Evolutionary conservation across 2,797 vertebrate species (phyloP).

Genomic region (Rhinatrema bivittatum): DNA sequence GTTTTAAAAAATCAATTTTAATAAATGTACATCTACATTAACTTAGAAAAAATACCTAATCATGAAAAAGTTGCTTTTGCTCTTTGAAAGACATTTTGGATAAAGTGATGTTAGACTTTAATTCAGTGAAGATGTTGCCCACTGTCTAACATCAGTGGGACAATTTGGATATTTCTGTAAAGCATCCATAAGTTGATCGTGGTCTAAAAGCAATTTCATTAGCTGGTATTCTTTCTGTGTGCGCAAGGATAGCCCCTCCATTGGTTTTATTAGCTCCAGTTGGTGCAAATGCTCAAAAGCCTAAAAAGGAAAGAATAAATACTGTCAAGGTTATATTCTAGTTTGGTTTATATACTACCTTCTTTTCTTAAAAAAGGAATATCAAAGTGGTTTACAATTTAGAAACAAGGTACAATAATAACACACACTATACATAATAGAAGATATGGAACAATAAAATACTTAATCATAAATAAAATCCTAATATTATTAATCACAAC

Average conservation of each 20-base stretch:
- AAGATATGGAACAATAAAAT: too few relatives aligned
- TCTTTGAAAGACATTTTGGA: too few relatives aligned
- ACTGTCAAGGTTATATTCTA: background rate
- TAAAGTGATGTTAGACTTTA: too few relatives aligned
- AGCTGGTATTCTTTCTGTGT: conserved; percentile 81
- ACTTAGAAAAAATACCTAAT: too few relatives aligned
- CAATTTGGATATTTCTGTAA: conserved; percentile 91
- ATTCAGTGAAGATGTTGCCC: conserved; percentile 74
- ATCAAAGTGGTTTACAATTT: too few relatives aligned
- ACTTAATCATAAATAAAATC: too few relatives aligned
- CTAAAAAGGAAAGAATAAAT: conserved; percentile 26
- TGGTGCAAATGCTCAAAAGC: conserved; percentile 80
- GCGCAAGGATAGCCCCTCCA: conserved; percentile 59
- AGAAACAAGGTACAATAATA: too few relatives aligned
- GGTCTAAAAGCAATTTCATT: conserved; percentile 81
- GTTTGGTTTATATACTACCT: background rate
- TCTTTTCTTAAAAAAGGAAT: background rate
- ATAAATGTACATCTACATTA: too few relatives aligned
- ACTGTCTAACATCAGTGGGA: conserved; percentile 86
- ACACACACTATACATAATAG: background rate
- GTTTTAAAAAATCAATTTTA: too few relatives aligned
- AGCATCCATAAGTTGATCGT: conserved; percentile 83
- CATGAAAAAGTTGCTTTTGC: too few relatives aligned
- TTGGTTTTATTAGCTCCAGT: conserved; percentile 70
- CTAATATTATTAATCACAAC: too few relatives aligned